Percentiles rank a stretch among this genome's conserved stretches.
These are phyloP conservation scores for Gerris lacustris DNA, from an alignment of 2,888 invertebrate species.

Conservation along the genomic window DNA sequence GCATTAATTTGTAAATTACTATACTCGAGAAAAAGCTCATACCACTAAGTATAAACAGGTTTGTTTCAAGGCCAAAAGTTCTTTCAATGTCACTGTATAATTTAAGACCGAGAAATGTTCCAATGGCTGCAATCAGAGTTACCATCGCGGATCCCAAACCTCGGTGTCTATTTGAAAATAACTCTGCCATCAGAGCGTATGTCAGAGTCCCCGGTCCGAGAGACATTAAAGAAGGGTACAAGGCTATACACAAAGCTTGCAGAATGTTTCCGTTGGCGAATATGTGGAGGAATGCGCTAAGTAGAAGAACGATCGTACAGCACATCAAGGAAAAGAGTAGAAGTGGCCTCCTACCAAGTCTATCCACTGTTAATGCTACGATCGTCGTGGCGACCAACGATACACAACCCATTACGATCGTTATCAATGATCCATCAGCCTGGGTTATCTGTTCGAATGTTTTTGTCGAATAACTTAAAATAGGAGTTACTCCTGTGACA, in stretches of 20 bases:
- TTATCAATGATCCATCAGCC: background rate
- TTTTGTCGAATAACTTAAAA: background rate
- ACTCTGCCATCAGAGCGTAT: background rate
- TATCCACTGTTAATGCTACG: background rate
- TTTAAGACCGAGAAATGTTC: background rate
- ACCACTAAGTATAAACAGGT: conserved; percentile 6
- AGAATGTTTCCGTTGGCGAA: background rate
- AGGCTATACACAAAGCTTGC: background rate
- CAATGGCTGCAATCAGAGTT: background rate
- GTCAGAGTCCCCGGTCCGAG: background rate
- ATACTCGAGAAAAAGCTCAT: conserved; percentile 17
- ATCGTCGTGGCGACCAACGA: background rate
- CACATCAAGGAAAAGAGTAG: background rate
- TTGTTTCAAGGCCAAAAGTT: background rate
- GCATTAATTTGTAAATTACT: conserved; percentile 32
- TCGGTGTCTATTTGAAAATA: background rate
- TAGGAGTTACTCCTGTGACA: background rate
- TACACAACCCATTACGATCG: background rate
- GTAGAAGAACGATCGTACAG: background rate
- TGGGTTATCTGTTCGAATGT: background rate
- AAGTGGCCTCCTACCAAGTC: conserved; percentile 1
- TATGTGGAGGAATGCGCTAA: background rate
- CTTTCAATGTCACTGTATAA: background rate
- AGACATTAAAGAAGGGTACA: conserved; percentile 6
- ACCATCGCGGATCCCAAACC: background rate